Conservation (phyloP, 2,113 vertebrate genomes). For the Myotis brandtii region DNA sequence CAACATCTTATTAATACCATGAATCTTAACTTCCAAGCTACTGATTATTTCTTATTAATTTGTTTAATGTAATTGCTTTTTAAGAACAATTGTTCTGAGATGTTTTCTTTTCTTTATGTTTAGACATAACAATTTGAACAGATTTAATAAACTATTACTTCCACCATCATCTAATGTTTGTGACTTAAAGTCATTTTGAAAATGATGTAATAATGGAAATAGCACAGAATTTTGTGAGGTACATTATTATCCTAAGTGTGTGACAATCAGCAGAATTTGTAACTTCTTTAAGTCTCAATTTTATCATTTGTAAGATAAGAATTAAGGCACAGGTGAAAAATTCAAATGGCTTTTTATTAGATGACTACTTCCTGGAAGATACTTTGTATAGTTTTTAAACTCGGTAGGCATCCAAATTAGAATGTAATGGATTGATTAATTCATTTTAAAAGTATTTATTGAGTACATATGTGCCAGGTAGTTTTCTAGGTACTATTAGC, state of each 20-base stretch:
- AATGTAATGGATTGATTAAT: background rate
- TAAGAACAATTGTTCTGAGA: background rate
- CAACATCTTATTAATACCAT: background rate
- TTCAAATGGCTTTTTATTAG: background rate
- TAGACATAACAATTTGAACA: background rate
- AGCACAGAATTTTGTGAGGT: background rate
- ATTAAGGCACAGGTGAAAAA: background rate
- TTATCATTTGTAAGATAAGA: background rate
- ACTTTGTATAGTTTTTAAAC: background rate
- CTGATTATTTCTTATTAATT: background rate
- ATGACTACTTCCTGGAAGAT: background rate
- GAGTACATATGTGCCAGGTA: background rate
- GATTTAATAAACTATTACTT: background rate
- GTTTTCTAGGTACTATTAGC: background rate
- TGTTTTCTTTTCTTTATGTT: background rate
- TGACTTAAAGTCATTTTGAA: background rate
- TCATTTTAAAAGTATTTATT: background rate
- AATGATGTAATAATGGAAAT: background rate
- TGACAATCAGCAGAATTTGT: background rate
- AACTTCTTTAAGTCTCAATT: background rate
- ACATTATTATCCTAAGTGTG: background rate
- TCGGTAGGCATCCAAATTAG: background rate
- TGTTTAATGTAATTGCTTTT: background rate
- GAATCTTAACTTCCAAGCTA: background rate
- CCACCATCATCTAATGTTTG: background rate